Evolutionary conservation across 2,113 vertebrate genomes (phyloP), one percentile per base, ranked within the genome.

Genomic region (Pheucticus melanocephalus): DNA sequence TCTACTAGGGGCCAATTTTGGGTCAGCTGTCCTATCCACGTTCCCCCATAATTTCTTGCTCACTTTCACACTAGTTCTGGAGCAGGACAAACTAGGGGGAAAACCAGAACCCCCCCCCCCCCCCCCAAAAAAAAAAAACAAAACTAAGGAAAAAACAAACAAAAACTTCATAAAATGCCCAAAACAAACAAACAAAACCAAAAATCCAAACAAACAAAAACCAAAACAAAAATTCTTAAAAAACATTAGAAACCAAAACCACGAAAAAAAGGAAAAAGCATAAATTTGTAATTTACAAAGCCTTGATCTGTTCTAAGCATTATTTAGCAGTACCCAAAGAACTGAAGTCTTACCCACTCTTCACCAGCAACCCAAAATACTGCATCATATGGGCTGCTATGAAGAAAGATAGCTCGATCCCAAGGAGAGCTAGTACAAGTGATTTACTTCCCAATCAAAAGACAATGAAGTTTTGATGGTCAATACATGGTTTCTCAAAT

Each of bases 201-300:
- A 35, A 59, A 59, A 16, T 10, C 9, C 2, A 14, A 25, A 44
- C 4, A 45, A 73, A 71, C 8, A 18, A 31, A 16, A 70, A 9
- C 9, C 12, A 24, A 59, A 59, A 11, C 13, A 42, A 22, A 56
- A 56, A 13, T 21, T 18, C 40, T 40, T 40, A 40, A 40, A 40
- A 56, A 22, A 30, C 10, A 51, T 51, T 7, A 53, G 33, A 56
- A 31, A 12, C 3, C 11, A 19, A 54, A 31, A 31, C 28, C 51
- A 31, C 17, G 6, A 42, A 16, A 5, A 9, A 16, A 35, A 35
- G 1, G 3, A 20, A 42, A 15, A 35, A 21, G 1, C 5, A 2
- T 31, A 44, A 33, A 44, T 11, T 31, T 30, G 1, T 27, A 71
- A 47, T 47, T 27, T n/a, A 1, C 9, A 35, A 70, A 48, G 10